phyloP scores from a whole-genome alignment of 2,888 invertebrate genomes.

The Fragum whitleyi region DNA sequence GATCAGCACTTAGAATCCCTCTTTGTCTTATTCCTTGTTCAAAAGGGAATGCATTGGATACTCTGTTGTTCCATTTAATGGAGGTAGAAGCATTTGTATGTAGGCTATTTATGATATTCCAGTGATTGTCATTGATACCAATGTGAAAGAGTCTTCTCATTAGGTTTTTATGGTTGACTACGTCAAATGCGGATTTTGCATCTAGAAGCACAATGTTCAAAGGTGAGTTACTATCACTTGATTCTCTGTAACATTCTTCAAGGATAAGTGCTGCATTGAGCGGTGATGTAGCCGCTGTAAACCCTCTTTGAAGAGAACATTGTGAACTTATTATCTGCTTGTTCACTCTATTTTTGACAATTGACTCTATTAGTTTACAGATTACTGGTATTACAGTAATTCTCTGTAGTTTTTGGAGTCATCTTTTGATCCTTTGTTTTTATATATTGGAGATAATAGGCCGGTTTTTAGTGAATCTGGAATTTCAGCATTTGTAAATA shows the following conservation, averaged over 20 bases:
- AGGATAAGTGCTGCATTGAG: background rate
- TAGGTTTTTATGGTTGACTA: constrained; percentile 14
- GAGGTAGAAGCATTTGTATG: background rate
- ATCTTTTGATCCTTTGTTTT: background rate
- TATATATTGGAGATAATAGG: no score
- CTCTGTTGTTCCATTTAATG: background rate
- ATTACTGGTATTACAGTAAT: constrained; percentile 3
- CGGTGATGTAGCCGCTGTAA: constrained; percentile 3
- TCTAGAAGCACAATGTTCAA: background rate
- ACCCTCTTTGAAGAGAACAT: background rate
- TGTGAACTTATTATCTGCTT: background rate
- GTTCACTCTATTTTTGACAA: background rate
- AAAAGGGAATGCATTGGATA: background rate
- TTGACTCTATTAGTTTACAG: background rate
- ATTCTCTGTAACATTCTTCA: background rate
- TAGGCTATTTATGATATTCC: background rate
- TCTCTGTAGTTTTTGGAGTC: background rate
- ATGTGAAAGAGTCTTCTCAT: constrained; percentile 1
- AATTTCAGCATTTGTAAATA: constrained; percentile 17
- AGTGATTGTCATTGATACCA: background rate
- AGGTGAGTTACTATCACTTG: background rate
- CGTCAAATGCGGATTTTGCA: constrained; percentile 14
- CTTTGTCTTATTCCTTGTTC: background rate
- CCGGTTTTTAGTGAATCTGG: constrained; percentile 27
- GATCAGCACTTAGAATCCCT: no score